These are phyloP conservation scores for Galago senegalensis DNA, from an alignment of 2,797 vertebrate genomes.

Conservation along the genomic window DNA sequence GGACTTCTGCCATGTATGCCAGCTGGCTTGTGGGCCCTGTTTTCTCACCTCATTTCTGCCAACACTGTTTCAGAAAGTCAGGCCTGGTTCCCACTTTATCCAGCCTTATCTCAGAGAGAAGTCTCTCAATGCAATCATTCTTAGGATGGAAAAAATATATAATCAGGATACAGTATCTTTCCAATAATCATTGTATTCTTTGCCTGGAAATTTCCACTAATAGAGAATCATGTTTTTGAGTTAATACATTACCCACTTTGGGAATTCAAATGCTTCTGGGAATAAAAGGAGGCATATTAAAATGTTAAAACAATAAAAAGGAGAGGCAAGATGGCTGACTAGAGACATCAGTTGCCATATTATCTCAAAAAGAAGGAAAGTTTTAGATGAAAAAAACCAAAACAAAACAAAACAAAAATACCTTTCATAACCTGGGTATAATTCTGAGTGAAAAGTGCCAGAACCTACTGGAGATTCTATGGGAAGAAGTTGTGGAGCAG, in stretches of 20 bases:
- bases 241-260: slow-evolving; percentile 42
- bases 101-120: slow-evolving; percentile 72
- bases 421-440: background rate
- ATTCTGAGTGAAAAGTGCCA: background rate
- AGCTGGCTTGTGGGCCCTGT: slow-evolving; percentile 82
- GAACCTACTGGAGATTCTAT: background rate
- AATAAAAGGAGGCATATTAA: background rate
- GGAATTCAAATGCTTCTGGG: slow-evolving; percentile 51
- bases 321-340: background rate
- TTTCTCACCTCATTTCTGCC: slow-evolving; percentile 84
- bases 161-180: slow-evolving; percentile 59
- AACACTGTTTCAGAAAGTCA: slow-evolving; percentile 73
- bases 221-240: slow-evolving; percentile 35
- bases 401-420: background rate
- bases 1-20: slow-evolving; percentile 75
- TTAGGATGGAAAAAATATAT: slow-evolving; percentile 22
- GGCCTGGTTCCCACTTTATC: slow-evolving; percentile 73
- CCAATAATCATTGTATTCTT: slow-evolving; percentile 12
- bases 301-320: slow-evolving; percentile 50
- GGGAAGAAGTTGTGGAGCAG: background rate
- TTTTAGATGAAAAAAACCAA: background rate
- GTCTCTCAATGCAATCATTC: slow-evolving; percentile 66
- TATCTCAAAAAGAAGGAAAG: background rate
- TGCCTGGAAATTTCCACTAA: slow-evolving; percentile 52
- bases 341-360: background rate